Evolutionary conservation across 2,888 invertebrate species (phyloP), one percentile per base, ranked within the genome.

Genomic region (Sarcophaga subvicina): DNA sequence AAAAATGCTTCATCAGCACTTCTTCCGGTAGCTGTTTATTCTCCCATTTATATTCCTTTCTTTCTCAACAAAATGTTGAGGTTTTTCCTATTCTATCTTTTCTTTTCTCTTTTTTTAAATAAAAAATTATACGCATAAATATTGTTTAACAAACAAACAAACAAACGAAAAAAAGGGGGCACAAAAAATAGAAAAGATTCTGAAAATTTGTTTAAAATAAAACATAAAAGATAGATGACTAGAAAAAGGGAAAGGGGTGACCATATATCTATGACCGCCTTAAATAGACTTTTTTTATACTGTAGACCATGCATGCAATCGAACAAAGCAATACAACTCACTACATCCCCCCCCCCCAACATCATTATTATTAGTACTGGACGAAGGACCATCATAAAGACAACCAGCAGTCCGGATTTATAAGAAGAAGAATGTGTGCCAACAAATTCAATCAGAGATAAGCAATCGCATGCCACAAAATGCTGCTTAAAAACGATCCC

Each of bases 401-500:
- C 54, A 12, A 54, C 12, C 54, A 14, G 54, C 12, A 37, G 2
- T 37, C 37, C 37, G 8, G 37, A 8, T 10, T 14, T 54, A 17
- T 12, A 54, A 54, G 12, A 0, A 54, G 4, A 54, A 17, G 17
- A 54, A 17, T 54, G 49, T 49, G 47, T 64, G 71, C 20, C 25
- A 75, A 73, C 73, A 79, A 79, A 83, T 79, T 83, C 73, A 70
- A 79, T 83, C 78, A 78, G 37, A 72, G 60, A 83, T 83, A 73
- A 83, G 17, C 54, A 17, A 14, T 73, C 69, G 45, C 54, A 79
- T 83, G 63, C 47, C 54, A 45, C 69, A 75, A 63, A 70, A 70
- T 70, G 54, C 45, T 25, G 76, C 14, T 27, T 70, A 22, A 80
- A 64, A 25, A 27, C n/a, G 25, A 45, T 4, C 2, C 25, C 45